Evolutionary conservation across 2,113 vertebrate species (phyloP), one percentile per base, ranked within the genome.

Genomic region (Gymnocephalus cernua): DNA sequence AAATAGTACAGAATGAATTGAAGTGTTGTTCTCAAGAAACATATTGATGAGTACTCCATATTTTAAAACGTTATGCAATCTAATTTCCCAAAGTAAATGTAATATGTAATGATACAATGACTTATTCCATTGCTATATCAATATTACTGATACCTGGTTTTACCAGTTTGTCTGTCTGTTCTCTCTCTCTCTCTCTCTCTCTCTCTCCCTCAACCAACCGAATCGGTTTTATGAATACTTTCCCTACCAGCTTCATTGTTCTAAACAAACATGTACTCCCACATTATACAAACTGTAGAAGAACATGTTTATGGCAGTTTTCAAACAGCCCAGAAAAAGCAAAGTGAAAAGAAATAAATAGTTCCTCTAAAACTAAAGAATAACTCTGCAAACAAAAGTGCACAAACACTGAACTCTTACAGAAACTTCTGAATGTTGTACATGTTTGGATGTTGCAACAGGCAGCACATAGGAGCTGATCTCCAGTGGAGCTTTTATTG

Each of bases 361-460:
- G 58, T 72, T 74, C 45, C 47, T 54, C 27, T 25, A 23, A 27
- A 62, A 50, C 13, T 50, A n/a, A 74, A 74, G 32, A 84, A 79
- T 67, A 66, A 48, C 67, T 56, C 38, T 48, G 1, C 27, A 66
- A 68, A 54, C 57, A 53, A 70, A 61, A 72, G 47, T 71, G 74
- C 66, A 84, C 74, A 81, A 72, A 87, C 64, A 82, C 38, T 57
- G 41, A 74, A 74, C 41, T 65, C 32, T 56, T 15, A 50, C 18
- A 2, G 58, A 83, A 83, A 84, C 48, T 16, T 54, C 6, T 38
- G 64, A 76, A 63, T 87, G 72, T 89, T 77, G 80, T 58, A 53
- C 58, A 79, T 74, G 67, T 68, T 77, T 76, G 53, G 19, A 78
- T 72, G 66, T 88, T 76, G 50, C 76, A 74, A 77, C 45, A 54